These are phyloP conservation scores for Phasianus colchicus DNA, from an alignment of 2,113 vertebrate genomes.

Conservation along the genomic window DNA sequence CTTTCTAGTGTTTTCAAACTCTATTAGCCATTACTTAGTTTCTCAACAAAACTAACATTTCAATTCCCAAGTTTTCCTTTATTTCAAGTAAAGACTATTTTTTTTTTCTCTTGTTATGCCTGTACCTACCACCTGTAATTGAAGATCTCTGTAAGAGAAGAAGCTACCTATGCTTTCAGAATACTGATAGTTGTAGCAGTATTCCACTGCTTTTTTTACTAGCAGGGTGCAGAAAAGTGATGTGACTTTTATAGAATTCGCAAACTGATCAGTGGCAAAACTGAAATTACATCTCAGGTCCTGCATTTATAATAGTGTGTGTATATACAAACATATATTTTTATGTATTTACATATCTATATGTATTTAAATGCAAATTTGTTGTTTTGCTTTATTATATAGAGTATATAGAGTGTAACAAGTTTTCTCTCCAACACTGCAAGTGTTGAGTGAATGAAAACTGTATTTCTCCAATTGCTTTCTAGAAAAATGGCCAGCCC, in stretches of 20 bases:
- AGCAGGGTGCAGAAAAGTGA: background rate
- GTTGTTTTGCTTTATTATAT: background rate
- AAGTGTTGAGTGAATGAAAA: background rate
- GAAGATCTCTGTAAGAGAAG: background rate
- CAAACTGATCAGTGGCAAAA: background rate
- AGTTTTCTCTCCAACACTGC: background rate
- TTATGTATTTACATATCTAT: background rate
- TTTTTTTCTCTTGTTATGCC: background rate
- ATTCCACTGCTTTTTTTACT: background rate
- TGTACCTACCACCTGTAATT: background rate
- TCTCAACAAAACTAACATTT: background rate
- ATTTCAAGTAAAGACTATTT: background rate
- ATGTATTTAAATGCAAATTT: background rate
- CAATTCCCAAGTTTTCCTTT: background rate
- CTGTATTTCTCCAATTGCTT: background rate
- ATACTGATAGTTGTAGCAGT: background rate
- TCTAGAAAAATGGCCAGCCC: background rate
- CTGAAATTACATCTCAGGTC: background rate
- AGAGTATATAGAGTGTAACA: background rate
- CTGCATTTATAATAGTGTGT: background rate
- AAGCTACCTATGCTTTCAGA: background rate
- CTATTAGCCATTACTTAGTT: background rate
- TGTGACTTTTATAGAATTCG: background rate
- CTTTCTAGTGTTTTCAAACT: background rate
- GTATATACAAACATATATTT: background rate